Evolutionary conservation across 2,888 invertebrate species (phyloP).

Genomic region (Trichopria drosophilae): DNA sequence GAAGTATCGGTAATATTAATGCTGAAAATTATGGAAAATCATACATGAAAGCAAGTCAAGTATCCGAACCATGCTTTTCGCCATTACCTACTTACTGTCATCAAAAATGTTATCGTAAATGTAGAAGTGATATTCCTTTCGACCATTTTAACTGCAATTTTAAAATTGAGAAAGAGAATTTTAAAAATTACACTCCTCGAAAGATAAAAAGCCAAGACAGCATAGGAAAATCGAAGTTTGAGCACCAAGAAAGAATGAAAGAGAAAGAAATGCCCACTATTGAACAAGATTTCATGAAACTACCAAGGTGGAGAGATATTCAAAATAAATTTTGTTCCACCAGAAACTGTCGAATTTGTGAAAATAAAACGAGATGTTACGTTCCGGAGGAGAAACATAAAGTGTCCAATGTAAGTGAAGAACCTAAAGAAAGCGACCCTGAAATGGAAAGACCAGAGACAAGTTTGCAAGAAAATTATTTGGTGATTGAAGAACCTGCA

Average conservation of each 20-base stretch:
- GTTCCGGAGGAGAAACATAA: constrained; percentile 24
- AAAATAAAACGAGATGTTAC: no score
- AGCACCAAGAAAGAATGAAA: constrained; percentile 49
- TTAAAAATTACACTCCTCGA: constrained; percentile 34
- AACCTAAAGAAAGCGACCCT: neutral
- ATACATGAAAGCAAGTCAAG: neutral
- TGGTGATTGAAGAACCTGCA: constrained; percentile 38
- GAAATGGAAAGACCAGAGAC: constrained; percentile 40
- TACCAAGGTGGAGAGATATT: constrained; percentile 48
- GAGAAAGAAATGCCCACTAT: constrained; percentile 29
- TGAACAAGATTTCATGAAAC: constrained; percentile 47
- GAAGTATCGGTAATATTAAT: no score
- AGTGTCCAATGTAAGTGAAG: constrained; percentile 5
- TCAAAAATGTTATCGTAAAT: no score
- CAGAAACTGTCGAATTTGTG: constrained; percentile 39
- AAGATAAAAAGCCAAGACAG: constrained; percentile 43
- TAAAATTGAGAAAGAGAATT: constrained; percentile 39
- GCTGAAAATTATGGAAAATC: neutral
- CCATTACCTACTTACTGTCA: no score
- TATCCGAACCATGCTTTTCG: no score
- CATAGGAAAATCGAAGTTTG: constrained; percentile 49
- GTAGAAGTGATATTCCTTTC: constrained; percentile 45
- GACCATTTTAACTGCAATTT: constrained; percentile 35
- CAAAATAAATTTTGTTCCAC: constrained; percentile 35
- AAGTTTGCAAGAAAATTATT: constrained; percentile 49